Percentiles rank a stretch among this genome's conserved stretches.
Conservation (phyloP, 1,140 invertebrate species). For the Penaeus vannamei region DNA sequence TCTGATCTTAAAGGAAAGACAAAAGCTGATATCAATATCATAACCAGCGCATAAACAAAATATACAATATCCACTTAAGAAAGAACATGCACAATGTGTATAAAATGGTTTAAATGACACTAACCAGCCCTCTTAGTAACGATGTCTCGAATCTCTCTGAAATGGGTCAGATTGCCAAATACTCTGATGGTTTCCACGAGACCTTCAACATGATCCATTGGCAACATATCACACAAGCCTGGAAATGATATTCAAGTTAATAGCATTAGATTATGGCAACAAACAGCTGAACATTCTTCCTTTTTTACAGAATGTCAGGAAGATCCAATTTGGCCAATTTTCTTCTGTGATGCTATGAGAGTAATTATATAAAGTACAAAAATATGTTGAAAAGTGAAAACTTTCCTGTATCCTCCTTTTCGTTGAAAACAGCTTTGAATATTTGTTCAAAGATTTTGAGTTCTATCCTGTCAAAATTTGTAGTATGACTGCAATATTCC, state of each 20-base stretch:
- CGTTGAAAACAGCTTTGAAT: no score
- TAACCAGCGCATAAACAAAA: no score
- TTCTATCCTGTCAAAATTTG: no score
- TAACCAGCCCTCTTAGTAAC: slow-evolving; percentile 67
- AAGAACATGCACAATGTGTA: neutral
- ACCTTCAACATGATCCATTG: slow-evolving; percentile 75
- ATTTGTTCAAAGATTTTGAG: no score
- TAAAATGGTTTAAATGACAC: neutral
- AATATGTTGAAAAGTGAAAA: no score
- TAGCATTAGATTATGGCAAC: neutral
- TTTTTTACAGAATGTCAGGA: no score
- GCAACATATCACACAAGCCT: slow-evolving; percentile 73
- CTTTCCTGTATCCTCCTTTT: no score
- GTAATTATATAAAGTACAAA: no score
- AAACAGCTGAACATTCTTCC: neutral
- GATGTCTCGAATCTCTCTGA: slow-evolving; percentile 75
- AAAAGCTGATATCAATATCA: neutral
- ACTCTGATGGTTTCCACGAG: slow-evolving; percentile 78
- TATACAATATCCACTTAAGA: neutral
- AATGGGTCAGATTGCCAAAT: slow-evolving; percentile 79
- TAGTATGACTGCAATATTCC: no score
- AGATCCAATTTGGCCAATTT: no score
- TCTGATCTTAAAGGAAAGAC: slow-evolving; percentile 1
- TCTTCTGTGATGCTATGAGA: no score
- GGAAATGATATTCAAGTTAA: slow-evolving; percentile 5